Evolutionary conservation across 1,140 invertebrate genomes (phyloP), one percentile per base, ranked within the genome.

Genomic region (Drosophila lowei): DNA sequence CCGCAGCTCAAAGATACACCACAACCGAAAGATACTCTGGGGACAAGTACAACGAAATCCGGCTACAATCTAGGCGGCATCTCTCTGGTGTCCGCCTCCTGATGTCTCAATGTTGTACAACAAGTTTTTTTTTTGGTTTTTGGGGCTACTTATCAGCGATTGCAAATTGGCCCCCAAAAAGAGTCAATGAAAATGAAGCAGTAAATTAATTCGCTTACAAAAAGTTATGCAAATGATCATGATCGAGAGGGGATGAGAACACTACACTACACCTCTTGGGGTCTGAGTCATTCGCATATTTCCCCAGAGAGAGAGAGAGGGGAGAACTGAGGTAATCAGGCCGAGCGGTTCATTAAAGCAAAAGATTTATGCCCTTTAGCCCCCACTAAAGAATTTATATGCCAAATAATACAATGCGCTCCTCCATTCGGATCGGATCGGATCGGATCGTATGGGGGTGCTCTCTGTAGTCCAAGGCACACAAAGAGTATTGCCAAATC

Each of bases 331-430:
- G 34, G 34, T 83, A 83, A 84, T 84, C 79, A 77, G 81, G 68
- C 64, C 81, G 81, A 52, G 72, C 50, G 67, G 78, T 75, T 81
- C 75, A 85, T 85, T 85, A 85, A 86, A 79, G 53, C 57, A 72
- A 52, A 59, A 86, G 77, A 85, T 85, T 86, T 85, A 85, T 85
- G 73, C 73, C 68, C 75, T 58, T 77, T 77, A 60, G 56, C 67
- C 66, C 54, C 8, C 34, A 77, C 50, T 60, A 67, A 86, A 61
- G 72, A 77, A 86, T 85, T 75, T 85, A 81, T 85, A 86, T 88
- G 81, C 73, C 81, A 86, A 85, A 88, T 85, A 88, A 85, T 86
- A 85, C 77, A 85, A 81, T 66, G 61, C 66, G 53, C 53, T 55
- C 42, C 56, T 50, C 52, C 49, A 11, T 11, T 34, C n/a, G n/a